Conservation (phyloP, 2,113 vertebrate species). For the Siniperca knerii region DNA sequence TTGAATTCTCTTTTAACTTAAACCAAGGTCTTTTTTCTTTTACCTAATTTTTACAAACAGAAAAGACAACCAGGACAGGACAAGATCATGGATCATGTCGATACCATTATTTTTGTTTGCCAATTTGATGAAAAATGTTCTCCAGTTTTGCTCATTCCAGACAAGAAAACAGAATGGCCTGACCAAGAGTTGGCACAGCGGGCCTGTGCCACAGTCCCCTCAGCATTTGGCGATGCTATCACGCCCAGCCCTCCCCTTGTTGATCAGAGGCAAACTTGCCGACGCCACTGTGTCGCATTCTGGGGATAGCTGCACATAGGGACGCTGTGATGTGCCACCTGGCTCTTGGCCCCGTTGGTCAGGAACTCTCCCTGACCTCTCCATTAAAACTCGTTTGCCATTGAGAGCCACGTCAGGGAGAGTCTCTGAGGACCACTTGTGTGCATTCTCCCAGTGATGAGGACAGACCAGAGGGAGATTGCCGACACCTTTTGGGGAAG, state of each 20-base stretch:
- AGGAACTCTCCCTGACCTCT: constrained; percentile 83
- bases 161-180: constrained; percentile 20
- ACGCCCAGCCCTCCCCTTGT: constrained; percentile 68
- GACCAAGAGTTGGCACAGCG: constrained; percentile 38
- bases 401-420: constrained; percentile 66
- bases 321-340: constrained; percentile 85
- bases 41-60: not conserved
- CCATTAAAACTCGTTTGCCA: constrained; percentile 79
- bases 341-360: constrained; percentile 76
- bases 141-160: not conserved
- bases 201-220: constrained; percentile 57
- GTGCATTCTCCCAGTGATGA: constrained; percentile 72
- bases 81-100: accelerated
- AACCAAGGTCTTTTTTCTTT: not conserved
- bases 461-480: constrained; percentile 73
- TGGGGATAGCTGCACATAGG: constrained; percentile 82
- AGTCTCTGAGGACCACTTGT: constrained; percentile 81
- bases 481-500: constrained; percentile 77
- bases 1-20: not conserved
- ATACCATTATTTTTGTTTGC: constrained; percentile 4
- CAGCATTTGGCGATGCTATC: constrained; percentile 78
- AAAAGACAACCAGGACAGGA: not conserved
- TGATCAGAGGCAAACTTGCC: constrained; percentile 83
- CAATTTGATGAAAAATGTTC: not conserved
- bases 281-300: constrained; percentile 89